A percentile compares a stretch with the other conserved stretches of the same genome.
Conservation (phyloP, 2,888 invertebrate species). For the Acheta domesticus region DNA sequence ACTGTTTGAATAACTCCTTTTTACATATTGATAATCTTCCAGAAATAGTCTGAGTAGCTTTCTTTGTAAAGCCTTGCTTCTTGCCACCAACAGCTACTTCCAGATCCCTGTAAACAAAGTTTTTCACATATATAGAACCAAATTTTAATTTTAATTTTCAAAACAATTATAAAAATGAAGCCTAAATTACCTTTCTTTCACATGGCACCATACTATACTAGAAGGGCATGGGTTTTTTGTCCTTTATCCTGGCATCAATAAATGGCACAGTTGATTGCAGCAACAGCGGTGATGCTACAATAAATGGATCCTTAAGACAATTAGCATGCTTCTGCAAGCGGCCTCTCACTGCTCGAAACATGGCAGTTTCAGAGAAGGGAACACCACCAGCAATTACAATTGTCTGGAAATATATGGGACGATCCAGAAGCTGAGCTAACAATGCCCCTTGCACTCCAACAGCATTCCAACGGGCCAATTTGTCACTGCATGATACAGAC, state of each 20-base stretch:
- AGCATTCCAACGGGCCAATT: conserved; percentile 84
- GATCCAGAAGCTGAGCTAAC: conserved; percentile 61
- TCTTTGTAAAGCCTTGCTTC: conserved; percentile 75
- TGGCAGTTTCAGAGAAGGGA: conserved; percentile 58
- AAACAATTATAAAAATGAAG: conserved; percentile 30
- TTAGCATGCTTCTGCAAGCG: conserved; percentile 41
- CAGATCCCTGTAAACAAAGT: conserved; percentile 52
- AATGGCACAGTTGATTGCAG: conserved; percentile 40
- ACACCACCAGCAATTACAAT: conserved; percentile 68
- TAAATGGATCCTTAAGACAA: conserved; percentile 40
- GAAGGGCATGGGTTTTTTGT: conserved; percentile 55
- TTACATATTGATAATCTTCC: conserved; percentile 51
- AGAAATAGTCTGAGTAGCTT: conserved; percentile 48
- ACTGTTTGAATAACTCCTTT: conserved; percentile 41
- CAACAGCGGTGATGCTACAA: conserved; percentile 38
- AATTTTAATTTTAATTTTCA: background rate
- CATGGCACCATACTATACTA: conserved; percentile 60
- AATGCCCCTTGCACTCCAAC: conserved; percentile 69
- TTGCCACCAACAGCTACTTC: conserved; percentile 76
- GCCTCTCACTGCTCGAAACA: conserved; percentile 54
- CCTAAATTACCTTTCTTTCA: conserved; percentile 46
- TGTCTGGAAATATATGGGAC: conserved; percentile 66
- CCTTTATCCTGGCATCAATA: conserved; percentile 32
- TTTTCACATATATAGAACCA: background rate
- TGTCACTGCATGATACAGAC: conserved; percentile 92